Evolutionary conservation across 2,888 invertebrate genomes (phyloP), one percentile per base, ranked within the genome.

Genomic region (Cheilosia urbana): DNA sequence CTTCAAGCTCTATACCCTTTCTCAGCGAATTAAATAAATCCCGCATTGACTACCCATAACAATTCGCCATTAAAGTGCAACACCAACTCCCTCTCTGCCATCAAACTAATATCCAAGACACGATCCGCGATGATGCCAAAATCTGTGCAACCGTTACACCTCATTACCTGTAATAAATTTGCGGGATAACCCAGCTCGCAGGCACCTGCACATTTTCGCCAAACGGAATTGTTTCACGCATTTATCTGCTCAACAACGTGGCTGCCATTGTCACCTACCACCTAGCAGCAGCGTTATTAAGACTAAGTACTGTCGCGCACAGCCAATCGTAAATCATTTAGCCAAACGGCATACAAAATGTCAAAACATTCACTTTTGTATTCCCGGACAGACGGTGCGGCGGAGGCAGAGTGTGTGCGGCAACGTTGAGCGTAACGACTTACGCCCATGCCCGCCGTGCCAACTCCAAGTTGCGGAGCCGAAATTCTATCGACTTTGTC

Each of bases 331-430:
- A 76, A 80, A 80, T 84, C 84, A 80, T 80, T 83, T 79, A 51
- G 58, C 17, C 30, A 80, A 84, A 60, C 60, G 66, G 65, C 80
- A 80, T 65, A 75, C 71, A 37, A 84, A 84, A 84, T 80, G 84
- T 76, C 84, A 84, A 79, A 84, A 66, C 84, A 75, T 84, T 84
- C 84, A 76, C 80, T 84, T 84, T 80, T 79, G 71, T 71, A 49
- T 68, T 19, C 42, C 7, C 40, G 51, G 27, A 34, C 27, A 63
- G 62, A 42, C 6, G 27, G n/a, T n/a, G n/a, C n/a, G n/a, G n/a
- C n/a, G n/a, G n/a, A n/a, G n/a, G 27, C 27, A 27, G 27, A 27
- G 27, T 27, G 40, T 19, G 13, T 19, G 19, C 11, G 55, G 58
- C 9, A 21, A 30, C 17, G 57, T 34, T 40, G 51, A 51, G 6